phyloP scores from a whole-genome alignment of 2,888 invertebrate genomes.

The Eledona agricola region DNA sequence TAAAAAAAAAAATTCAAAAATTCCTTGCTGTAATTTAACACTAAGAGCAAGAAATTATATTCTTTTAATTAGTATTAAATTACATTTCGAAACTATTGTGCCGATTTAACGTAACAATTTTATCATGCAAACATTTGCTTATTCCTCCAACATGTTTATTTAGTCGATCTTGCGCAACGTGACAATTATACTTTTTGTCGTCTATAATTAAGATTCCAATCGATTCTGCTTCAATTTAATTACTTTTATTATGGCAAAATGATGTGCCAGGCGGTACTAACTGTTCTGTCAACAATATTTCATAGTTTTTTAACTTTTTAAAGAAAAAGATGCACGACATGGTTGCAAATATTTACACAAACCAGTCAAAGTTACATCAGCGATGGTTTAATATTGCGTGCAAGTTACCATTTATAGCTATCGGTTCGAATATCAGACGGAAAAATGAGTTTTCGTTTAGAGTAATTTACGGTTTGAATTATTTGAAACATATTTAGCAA shows the following conservation, averaged over 20 bases:
- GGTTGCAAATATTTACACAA: constrained; percentile 11
- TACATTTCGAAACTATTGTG: not conserved
- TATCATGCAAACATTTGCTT: constrained; percentile 10
- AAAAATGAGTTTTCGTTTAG: constrained; percentile 1
- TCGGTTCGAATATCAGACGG: constrained; percentile 4
- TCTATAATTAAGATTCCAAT: too few species aligned
- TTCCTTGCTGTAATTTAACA: too few species aligned
- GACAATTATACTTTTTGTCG: too few species aligned
- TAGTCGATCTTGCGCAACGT: too few species aligned
- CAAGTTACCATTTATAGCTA: constrained; percentile 11
- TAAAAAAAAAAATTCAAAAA: too few species aligned
- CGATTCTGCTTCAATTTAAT: too few species aligned
- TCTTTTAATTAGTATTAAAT: too few species aligned
- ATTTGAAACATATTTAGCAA: not conserved
- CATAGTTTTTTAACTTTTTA: constrained; percentile 4
- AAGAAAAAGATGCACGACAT: constrained; percentile 8
- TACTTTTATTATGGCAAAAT: constrained; percentile 14
- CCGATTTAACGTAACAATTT: constrained; percentile 1
- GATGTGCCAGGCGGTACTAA: constrained; percentile 19
- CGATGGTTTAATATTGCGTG: constrained; percentile 25
- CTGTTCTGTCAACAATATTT: not conserved
- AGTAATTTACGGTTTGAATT: not conserved
- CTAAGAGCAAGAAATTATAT: too few species aligned
- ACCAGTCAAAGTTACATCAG: constrained; percentile 15
- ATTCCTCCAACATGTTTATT: not conserved